Evolutionary conservation across 2,113 vertebrate genomes (phyloP).

Genomic region (Clarias macrocephalus): DNA sequence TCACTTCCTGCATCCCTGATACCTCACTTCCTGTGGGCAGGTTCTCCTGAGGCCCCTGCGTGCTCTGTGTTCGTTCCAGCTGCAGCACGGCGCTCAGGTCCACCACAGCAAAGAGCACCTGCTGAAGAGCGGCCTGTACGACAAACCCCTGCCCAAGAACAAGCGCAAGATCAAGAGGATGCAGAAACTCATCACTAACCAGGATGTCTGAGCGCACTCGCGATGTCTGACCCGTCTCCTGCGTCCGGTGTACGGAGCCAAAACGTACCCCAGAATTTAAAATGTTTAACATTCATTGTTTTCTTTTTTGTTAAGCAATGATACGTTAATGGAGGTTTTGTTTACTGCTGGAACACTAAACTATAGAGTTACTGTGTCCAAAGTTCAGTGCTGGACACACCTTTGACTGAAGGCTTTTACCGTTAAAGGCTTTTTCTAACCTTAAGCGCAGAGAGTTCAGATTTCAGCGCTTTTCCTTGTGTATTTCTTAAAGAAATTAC

Average conservation of each 20-base stretch:
- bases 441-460: not conserved
- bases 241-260: not conserved
- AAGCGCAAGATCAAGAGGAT: conserved; percentile 96
- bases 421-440: not conserved
- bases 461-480: not conserved
- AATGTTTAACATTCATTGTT: not conserved
- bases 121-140: conserved; percentile 88
- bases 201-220: conserved; percentile 76
- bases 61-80: conserved; percentile 94
- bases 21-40: conserved; percentile 64
- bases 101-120: conserved; percentile 97
- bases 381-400: not conserved
- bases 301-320: not conserved
- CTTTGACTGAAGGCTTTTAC: not conserved
- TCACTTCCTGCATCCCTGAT: not conserved
- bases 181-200: conserved; percentile 88
- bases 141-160: conserved; percentile 95
- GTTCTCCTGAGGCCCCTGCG: conserved; percentile 87
- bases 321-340: not conserved
- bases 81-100: conserved; percentile 92
- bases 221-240: not conserved
- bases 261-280: not conserved
- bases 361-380: not conserved
- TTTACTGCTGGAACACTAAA: not conserved
- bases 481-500: not conserved